Evolutionary conservation across 2,113 vertebrate genomes (phyloP).

Genomic region (Suncus etruscus): DNA sequence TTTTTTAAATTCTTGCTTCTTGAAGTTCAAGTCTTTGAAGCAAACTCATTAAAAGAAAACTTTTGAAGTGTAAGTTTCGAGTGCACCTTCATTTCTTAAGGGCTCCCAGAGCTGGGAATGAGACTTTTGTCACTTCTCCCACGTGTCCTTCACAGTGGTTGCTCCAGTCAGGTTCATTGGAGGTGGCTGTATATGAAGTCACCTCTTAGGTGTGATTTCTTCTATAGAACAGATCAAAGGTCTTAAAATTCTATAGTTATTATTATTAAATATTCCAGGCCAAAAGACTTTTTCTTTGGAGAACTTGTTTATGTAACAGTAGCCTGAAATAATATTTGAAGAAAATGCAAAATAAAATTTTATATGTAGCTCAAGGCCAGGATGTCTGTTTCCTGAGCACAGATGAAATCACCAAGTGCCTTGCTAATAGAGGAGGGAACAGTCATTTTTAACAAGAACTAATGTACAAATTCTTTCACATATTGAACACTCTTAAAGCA

Average conservation of each 20-base stretch:
- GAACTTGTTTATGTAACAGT: background rate
- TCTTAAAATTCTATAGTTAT: background rate
- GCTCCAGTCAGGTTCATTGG: accelerated
- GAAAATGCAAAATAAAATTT: background rate
- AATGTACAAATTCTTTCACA: accelerated
- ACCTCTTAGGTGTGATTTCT: background rate
- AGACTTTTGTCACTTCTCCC: background rate
- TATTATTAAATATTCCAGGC: conserved; percentile 12
- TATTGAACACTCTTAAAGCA: background rate
- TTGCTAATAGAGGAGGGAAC: background rate
- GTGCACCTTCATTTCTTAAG: background rate
- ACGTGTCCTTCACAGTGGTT: background rate
- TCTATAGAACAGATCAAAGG: background rate
- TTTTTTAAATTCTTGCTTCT: background rate
- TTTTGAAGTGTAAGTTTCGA: background rate
- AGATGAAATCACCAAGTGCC: background rate
- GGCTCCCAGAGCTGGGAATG: background rate
- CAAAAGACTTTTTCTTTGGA: conserved; percentile 20
- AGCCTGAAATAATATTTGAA: background rate
- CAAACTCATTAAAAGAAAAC: background rate
- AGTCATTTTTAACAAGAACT: background rate
- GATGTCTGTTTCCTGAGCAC: background rate
- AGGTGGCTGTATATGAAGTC: background rate
- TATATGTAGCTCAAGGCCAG: background rate
- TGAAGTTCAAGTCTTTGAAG: background rate